phyloP scores from a whole-genome alignment of 2,888 invertebrate species.

The Pseudanteris insignis region DNA sequence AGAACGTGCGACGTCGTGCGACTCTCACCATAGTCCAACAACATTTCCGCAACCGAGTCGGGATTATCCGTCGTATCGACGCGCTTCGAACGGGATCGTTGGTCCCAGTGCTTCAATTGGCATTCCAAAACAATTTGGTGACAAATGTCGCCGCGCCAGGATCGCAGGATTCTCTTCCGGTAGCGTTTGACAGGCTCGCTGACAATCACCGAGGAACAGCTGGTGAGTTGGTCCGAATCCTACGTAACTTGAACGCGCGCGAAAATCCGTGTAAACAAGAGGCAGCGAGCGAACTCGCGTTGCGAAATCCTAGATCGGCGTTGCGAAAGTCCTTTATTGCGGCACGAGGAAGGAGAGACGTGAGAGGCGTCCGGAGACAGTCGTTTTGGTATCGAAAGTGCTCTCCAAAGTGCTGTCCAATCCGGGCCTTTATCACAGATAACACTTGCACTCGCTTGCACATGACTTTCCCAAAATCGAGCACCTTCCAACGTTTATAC shows the following conservation, averaged over 20 bases:
- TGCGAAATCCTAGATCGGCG: constrained; percentile 30
- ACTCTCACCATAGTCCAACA: background rate
- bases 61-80: too few relatives aligned
- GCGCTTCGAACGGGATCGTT: too few relatives aligned
- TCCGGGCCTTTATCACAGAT: too few relatives aligned
- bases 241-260: background rate
- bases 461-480: too few relatives aligned
- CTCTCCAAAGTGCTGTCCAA: too few relatives aligned
- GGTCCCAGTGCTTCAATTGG: too few relatives aligned
- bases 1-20: background rate
- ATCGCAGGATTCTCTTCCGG: constrained; percentile 21
- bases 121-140: background rate
- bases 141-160: constrained; percentile 26
- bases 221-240: constrained; percentile 33
- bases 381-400: too few relatives aligned
- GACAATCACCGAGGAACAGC: constrained; percentile 39
- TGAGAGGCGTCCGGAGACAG: constrained; percentile 14
- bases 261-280: constrained; percentile 11
- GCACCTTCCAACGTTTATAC: too few relatives aligned
- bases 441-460: too few relatives aligned
- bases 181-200: constrained; percentile 24
- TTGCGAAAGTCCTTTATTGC: constrained; percentile 31
- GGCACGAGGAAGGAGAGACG: constrained; percentile 11
- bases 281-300: constrained; percentile 21
- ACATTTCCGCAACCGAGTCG: too few relatives aligned